These are phyloP conservation scores for Sinocyclocheilus anshuiensis DNA, from an alignment of 2,113 vertebrate species.

Conservation along the genomic window DNA sequence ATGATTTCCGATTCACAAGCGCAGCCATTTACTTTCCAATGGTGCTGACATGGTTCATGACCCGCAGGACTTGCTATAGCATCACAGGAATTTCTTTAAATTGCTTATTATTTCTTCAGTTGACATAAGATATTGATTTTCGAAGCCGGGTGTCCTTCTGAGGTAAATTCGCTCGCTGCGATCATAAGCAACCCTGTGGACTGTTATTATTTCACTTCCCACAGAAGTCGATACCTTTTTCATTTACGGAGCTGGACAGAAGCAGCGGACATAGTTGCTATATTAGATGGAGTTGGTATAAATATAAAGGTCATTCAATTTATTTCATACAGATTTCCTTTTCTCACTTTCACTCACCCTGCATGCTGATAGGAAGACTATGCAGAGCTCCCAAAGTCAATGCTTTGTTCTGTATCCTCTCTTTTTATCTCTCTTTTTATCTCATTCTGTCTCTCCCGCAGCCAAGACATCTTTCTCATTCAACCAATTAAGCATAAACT, in stretches of 20 bases:
- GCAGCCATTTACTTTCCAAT: constrained; percentile 24
- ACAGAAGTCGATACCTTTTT: constrained; percentile 45
- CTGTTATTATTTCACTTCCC: constrained; percentile 35
- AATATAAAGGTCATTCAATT: constrained; percentile 61
- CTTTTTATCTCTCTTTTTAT: background rate
- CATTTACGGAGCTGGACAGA: constrained; percentile 27
- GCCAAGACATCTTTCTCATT: background rate
- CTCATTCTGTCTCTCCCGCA: background rate
- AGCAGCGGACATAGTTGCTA: background rate
- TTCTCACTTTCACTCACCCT: constrained; percentile 18
- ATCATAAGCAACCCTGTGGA: constrained; percentile 47
- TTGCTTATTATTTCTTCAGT: constrained; percentile 37
- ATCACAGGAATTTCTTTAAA: constrained; percentile 39
- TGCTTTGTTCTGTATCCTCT: constrained; percentile 16
- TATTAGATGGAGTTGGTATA: constrained; percentile 50
- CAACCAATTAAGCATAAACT: constrained; percentile 18
- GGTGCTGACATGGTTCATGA: constrained; percentile 27
- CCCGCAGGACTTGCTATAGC: constrained; percentile 18
- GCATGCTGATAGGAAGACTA: constrained; percentile 42
- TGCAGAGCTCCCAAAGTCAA: background rate
- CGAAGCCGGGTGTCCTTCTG: constrained; percentile 43
- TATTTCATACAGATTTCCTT: constrained; percentile 48
- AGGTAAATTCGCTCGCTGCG: constrained; percentile 47
- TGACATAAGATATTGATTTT: constrained; percentile 57
- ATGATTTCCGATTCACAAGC: constrained; percentile 15